Percentiles rank a stretch among this genome's conserved stretches.
Conservation (phyloP, 1,140 invertebrate genomes). For the Plodia interpunctella region DNA sequence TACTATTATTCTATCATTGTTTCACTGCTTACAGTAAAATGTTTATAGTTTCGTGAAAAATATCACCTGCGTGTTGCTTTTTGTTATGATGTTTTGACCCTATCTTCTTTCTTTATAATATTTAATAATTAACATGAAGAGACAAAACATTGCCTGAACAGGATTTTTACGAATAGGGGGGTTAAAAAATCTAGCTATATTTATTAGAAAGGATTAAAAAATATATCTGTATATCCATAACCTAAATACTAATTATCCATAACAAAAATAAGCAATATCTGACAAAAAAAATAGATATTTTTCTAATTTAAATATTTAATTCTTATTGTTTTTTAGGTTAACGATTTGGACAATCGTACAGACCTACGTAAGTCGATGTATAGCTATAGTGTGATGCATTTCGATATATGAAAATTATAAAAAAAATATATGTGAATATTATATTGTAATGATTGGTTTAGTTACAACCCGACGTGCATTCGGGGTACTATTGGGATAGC, state of each 20-base stretch:
- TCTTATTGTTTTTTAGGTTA: constrained; percentile 16
- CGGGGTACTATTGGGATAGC: neutral
- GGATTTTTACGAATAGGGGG: no score
- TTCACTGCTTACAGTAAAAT: no score
- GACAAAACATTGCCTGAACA: no score
- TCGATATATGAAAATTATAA: constrained; percentile 10
- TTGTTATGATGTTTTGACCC: no score
- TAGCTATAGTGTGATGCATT: constrained; percentile 15
- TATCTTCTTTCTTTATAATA: no score
- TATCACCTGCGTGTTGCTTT: no score
- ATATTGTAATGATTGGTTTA: neutral
- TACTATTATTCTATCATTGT: no score
- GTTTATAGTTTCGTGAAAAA: no score
- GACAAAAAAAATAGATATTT: constrained; percentile 12
- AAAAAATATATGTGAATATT: constrained; percentile 2
- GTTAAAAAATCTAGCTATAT: no score
- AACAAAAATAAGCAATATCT: constrained; percentile 6
- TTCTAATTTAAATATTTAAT: constrained; percentile 19
- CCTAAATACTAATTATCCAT: neutral
- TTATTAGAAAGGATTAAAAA: no score
- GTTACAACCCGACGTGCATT: neutral
- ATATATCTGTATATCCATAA: no score
- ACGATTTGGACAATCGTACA: constrained; percentile 1
- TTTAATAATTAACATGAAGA: no score
- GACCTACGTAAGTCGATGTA: constrained; percentile 15